phyloP scores from a whole-genome alignment of 2,888 invertebrate species.

The Cybosia mesomella region DNA sequence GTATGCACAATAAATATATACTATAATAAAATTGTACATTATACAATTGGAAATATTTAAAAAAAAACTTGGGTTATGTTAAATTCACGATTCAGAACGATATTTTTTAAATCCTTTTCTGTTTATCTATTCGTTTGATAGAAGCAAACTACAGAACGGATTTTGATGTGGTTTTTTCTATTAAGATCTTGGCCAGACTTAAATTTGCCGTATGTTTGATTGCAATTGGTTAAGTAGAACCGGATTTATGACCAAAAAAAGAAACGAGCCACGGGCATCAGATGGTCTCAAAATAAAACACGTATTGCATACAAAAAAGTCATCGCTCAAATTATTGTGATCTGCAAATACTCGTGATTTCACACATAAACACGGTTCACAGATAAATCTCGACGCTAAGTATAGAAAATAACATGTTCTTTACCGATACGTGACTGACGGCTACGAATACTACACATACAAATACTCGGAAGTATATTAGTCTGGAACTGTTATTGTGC shows the following conservation, averaged over 20 bases:
- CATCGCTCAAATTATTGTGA: conserved; percentile 2
- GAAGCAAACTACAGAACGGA: too few species aligned
- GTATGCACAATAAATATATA: too few species aligned
- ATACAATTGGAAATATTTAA: too few species aligned
- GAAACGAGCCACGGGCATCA: neutral
- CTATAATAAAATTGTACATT: too few species aligned
- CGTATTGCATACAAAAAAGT: conserved; percentile 7
- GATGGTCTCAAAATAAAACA: neutral
- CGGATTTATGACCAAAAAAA: neutral
- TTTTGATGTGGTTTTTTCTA: too few species aligned
- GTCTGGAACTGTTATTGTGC: conserved; percentile 36
- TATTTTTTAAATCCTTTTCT: too few species aligned
- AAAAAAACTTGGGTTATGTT: too few species aligned
- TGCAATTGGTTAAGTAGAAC: too few species aligned
- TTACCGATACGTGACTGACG: conserved; percentile 35
- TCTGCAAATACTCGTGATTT: conserved; percentile 1
- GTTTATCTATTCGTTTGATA: too few species aligned
- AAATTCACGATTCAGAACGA: too few species aligned
- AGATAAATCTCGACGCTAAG: conserved; percentile 25
- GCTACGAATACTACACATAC: conserved; percentile 30
- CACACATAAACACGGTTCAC: conserved; percentile 9
- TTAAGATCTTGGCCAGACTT: too few species aligned
- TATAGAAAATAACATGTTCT: conserved; percentile 44
- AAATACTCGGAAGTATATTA: conserved; percentile 16
- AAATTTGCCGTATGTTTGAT: too few species aligned